A percentile compares a stretch with the other conserved stretches of the same genome.
Evolutionary conservation across 2,888 invertebrate genomes (phyloP).

Genomic region (Dysmachus trigonus): DNA sequence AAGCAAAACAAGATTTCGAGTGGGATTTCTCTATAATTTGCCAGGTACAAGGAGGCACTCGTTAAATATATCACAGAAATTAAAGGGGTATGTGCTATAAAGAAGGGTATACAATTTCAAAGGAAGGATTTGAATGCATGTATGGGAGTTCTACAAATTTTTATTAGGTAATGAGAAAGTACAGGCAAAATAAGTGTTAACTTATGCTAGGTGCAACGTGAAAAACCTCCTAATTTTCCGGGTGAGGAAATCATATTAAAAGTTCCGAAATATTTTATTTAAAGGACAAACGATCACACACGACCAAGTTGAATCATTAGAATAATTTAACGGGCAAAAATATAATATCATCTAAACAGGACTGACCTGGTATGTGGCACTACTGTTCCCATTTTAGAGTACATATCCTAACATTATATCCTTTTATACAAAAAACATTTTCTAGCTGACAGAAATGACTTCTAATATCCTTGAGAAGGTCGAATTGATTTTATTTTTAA

Average conservation of each 20-base stretch:
- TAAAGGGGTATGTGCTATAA: background rate
- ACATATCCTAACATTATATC: background rate
- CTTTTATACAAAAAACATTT: background rate
- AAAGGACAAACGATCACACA: background rate
- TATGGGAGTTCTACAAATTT: background rate
- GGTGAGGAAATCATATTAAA: background rate
- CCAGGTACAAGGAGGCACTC: background rate
- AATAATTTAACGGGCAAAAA: background rate
- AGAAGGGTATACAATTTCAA: background rate
- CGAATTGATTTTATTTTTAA: background rate
- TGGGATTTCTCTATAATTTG: background rate
- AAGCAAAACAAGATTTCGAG: background rate
- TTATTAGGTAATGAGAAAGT: background rate
- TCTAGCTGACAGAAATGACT: background rate
- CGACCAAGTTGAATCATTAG: background rate
- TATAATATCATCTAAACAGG: background rate
- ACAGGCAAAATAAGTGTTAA: background rate
- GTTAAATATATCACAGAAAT: background rate
- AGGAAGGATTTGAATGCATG: background rate
- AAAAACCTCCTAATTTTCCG: background rate
- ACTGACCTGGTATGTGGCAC: background rate
- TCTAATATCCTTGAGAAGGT: background rate
- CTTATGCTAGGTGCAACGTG: background rate
- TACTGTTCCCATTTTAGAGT: background rate
- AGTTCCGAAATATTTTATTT: background rate